These are phyloP conservation scores for Aviceda subcristata DNA, from an alignment of 2,113 vertebrate species.

Conservation along the genomic window DNA sequence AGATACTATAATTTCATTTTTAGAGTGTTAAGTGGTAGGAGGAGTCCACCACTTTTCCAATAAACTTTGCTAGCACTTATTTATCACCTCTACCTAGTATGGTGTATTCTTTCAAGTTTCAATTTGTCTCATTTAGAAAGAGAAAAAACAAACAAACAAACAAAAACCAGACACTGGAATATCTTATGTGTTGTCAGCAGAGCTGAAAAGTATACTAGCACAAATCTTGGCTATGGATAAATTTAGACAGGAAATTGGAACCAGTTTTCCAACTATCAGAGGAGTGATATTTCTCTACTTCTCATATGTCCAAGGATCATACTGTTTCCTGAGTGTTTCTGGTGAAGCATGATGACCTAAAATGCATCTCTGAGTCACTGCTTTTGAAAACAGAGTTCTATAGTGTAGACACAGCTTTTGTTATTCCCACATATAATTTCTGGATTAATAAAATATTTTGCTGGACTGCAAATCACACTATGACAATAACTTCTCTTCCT, in stretches of 20 bases:
- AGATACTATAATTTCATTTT: background rate
- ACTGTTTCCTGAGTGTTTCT: background rate
- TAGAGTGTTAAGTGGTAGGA: background rate
- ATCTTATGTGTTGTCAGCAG: background rate
- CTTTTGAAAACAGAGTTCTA: background rate
- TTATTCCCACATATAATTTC: background rate
- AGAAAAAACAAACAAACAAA: background rate
- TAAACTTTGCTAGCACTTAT: background rate
- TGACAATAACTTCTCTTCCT: background rate
- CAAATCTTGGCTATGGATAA: background rate
- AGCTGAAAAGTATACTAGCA: background rate
- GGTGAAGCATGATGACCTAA: fast-evolving
- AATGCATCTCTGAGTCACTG: background rate
- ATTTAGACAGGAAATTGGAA: background rate
- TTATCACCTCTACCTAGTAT: background rate
- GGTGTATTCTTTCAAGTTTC: background rate
- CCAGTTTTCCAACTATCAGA: background rate
- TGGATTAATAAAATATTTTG: background rate
- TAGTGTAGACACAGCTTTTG: background rate
- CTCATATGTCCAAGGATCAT: background rate
- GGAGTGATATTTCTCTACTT: background rate
- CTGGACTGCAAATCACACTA: background rate
- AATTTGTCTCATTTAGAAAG: background rate
- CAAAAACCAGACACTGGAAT: background rate
- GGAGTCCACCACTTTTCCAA: background rate